Base-by-base conservation (phyloP, 2,888 invertebrate genomes). In the Abrostola tripartita region DNA sequence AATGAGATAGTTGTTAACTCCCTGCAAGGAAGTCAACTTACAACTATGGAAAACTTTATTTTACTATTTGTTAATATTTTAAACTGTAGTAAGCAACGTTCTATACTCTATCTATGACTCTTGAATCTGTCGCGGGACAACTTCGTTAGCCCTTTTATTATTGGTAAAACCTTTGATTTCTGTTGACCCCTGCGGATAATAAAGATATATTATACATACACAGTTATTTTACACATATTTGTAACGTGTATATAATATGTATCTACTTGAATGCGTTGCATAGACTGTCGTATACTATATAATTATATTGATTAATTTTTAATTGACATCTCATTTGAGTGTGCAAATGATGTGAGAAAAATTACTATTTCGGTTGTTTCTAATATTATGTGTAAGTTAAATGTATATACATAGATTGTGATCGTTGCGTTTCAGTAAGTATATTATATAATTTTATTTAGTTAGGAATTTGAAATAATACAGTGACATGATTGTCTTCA, bases 341-440 rank as follows among this genome's bases (percentile, higher is more conserved):
- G 41, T 50, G 62, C 65, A 66, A 68, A 65, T 71, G 71, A 61
- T 54, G 40, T 61, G 55, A 52, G 52, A 61, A 69, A 60, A 51
- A 55, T 59, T 44, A 40, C 63, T 51, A 57, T 63, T 78, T 68
- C 52, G 58, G 65, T 78, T 75, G 60, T 71, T 75, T 75, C 62
- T 73, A 68, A 61, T 68, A 50, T 61, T 70, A 72, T 69, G 56
- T 73, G 76, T 78, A 78, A 76, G 75, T 68, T 76, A 57, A 73
- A 65, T 78, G 74, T 78, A 76, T 66, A 74, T 78, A 78, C 44
- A 74, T 78, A 78, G 57, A 64, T 76, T 75, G 78, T 77, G 73
- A 76, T 78, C 42, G 71, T 71, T 74, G 78, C 52, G 68, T 76
- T 78, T 73, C 65, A 72, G 52, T 77, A 70, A 73, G 52, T 65